Base-by-base conservation (phyloP, 2,797 vertebrate species). In the Benthosema pterotum region DNA sequence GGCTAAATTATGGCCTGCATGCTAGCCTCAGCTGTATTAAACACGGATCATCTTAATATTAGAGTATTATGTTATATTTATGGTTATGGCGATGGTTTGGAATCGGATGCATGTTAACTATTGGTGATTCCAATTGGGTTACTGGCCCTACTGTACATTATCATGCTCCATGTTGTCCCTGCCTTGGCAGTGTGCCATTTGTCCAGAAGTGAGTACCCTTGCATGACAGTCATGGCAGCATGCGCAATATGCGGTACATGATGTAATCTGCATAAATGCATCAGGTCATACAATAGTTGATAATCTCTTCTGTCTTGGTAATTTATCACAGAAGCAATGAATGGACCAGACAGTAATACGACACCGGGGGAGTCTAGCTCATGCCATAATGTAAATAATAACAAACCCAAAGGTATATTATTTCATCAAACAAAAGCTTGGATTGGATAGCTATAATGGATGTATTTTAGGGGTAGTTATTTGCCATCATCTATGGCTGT, bases 301-400 rank as follows among this genome's bases (percentile, higher is more conserved):
- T 52, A 25, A 42, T 73, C 54, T 72, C 52, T 74, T 84, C 54
- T 88, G 72, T 84, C 56, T 80, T 45, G 58, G 76, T 72, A 78
- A 85, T 77, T 48, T 70, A 69, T 61, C 55, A 67, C 79, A 89
- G 84, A 83, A 51, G 59, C 64, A 79, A 72, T 73, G 52, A 83
- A 52, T 74, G 85, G 77, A 79, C 71, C 78, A 75, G 70, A 71
- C 75, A 82, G 67, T 81, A 74, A 62, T 64, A 43, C 76, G 54
- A 68, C 58, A 72, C 68, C 79, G 65, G 49, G 17, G 83, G 83
- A 63, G 79, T 69, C 72, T 89, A 79, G 48, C 58, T 84, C 83
- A 80, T 89, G 87, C 62, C 4, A 81, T 83, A 87, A 71, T 75
- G 56, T 85, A 83, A 85, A 85, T 64, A 50, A 69, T 86, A 89